These are phyloP conservation scores for Channa argus DNA, from an alignment of 2,113 vertebrate genomes.

Conservation along the genomic window DNA sequence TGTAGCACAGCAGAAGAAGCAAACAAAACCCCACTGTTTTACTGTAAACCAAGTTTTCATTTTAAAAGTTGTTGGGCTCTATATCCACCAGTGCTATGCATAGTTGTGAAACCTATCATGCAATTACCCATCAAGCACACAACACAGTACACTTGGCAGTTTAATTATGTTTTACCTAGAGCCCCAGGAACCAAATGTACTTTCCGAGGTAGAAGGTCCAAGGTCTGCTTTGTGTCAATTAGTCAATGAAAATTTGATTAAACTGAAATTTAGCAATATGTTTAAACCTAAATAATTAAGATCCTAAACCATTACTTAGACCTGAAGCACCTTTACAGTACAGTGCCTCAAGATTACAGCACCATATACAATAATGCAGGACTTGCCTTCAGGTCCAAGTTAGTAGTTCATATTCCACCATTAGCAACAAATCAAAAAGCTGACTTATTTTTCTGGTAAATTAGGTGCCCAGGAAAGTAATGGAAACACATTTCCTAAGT, in stretches of 20 bases:
- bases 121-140: slow-evolving; percentile 8
- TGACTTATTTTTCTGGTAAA: background rate
- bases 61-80: background rate
- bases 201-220: slow-evolving; percentile 8
- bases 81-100: background rate
- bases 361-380: slow-evolving; percentile 3
- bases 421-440: background rate
- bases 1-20: too few relatives aligned
- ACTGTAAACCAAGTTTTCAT: background rate
- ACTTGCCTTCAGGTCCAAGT: slow-evolving; percentile 9
- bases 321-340: background rate
- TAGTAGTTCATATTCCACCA: background rate
- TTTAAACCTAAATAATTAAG: slow-evolving; percentile 27
- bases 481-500: background rate
- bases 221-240: slow-evolving; percentile 22
- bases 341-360: slow-evolving; percentile 15
- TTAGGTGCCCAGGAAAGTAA: background rate
- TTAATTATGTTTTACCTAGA: slow-evolving; percentile 40
- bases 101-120: background rate
- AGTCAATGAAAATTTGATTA: slow-evolving; percentile 37
- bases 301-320: slow-evolving; percentile 17
- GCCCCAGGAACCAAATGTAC: slow-evolving; percentile 3
- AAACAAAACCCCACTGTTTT: too few relatives aligned
- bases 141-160: slow-evolving; percentile 18
- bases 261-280: slow-evolving; percentile 13